Base-by-base conservation (phyloP, 1,140 invertebrate genomes). In the Euschistus heros region DNA sequence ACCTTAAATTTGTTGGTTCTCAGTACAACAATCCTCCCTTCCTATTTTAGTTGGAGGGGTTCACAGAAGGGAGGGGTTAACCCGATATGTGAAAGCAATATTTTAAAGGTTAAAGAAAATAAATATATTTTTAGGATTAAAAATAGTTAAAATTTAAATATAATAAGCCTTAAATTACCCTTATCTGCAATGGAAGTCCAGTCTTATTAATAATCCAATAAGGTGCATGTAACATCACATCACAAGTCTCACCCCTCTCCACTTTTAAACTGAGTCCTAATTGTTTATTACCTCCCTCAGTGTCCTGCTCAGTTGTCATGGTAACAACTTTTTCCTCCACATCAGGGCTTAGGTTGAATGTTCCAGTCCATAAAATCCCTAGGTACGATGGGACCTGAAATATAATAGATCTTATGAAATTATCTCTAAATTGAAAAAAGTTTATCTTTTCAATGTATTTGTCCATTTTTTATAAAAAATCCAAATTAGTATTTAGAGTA, bases 191-290 rank as follows among this genome's bases (percentile, higher is more conserved):
- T 18, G 86, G 82, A 67, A 91, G 76, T 22, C 83, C 85, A 7
- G 91, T 92, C 75, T 93, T 92, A 75, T 95, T 95, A 50, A 94
- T 83, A 73, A 94, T 85, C 92, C 92, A 95, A 75, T 92, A 93
- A 2, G 91, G 89, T 15, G 88, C 82, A 73, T 89, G 88, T 46
- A 95, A 75, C 66, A 84, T 82, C 42, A 91, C 73, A 62, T 85
- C 79, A 73, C 81, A 81, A 66, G 80, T 81, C 64, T 78, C 79
- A n/a, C 76, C 76, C 63, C 81, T 77, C 22, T 82, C 80, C 14
- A 87, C 74, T 71, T 84, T 82, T 17, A 89, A 80, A 69, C 82
- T 84, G 7, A 91, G 73, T 37, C 82, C 77, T 65, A 89, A 77
- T 69, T 86, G 79, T 71, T 86, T 85, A 63, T 82, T 80, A 37